Evolutionary conservation across 1,140 invertebrate species (phyloP).

Genomic region (Harpegnathos saltator): DNA sequence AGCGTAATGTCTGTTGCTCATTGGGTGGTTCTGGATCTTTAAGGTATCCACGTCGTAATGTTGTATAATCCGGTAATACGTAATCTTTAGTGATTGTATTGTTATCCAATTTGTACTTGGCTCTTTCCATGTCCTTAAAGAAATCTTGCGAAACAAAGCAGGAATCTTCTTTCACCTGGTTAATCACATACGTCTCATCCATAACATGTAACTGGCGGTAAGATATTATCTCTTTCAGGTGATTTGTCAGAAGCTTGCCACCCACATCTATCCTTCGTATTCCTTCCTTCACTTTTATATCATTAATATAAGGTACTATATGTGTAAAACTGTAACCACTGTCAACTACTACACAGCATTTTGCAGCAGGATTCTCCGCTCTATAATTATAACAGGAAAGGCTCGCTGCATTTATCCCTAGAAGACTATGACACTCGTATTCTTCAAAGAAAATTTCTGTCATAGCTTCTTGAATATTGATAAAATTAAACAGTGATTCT

Average conservation of each 20-base stretch:
- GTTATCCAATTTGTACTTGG: slow-evolving; percentile 88
- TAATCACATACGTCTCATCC: slow-evolving; percentile 99
- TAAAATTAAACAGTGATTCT: slow-evolving; percentile 98
- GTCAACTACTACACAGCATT: slow-evolving; percentile 96
- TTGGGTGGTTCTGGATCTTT: slow-evolving; percentile 88
- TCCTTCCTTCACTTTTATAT: slow-evolving; percentile 92
- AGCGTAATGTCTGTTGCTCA: slow-evolving; percentile 92
- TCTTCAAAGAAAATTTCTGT: slow-evolving; percentile 99
- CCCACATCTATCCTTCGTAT: slow-evolving; percentile 96
- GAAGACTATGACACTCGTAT: slow-evolving; percentile 95
- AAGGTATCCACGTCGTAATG: slow-evolving; percentile 93
- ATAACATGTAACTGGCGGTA: slow-evolving; percentile 99
- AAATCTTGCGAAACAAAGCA: slow-evolving; percentile 97
- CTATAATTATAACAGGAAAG: slow-evolving; percentile 90
- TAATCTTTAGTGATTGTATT: slow-evolving; percentile 95
- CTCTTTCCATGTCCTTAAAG: slow-evolving; percentile 92
- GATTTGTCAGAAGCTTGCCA: slow-evolving; percentile 98
- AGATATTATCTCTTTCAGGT: slow-evolving; percentile 98
- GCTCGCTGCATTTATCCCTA: slow-evolving; percentile 92
- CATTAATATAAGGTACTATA: slow-evolving; percentile 97
- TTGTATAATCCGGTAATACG: slow-evolving; percentile 97
- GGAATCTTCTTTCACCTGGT: slow-evolving; percentile 99
- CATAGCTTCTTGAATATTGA: slow-evolving; percentile 96
- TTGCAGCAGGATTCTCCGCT: slow-evolving; percentile 86
- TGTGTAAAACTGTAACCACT: slow-evolving; percentile 98